Base-by-base conservation (phyloP, 2,888 invertebrate species). In the Listrodromus nycthemerus region DNA sequence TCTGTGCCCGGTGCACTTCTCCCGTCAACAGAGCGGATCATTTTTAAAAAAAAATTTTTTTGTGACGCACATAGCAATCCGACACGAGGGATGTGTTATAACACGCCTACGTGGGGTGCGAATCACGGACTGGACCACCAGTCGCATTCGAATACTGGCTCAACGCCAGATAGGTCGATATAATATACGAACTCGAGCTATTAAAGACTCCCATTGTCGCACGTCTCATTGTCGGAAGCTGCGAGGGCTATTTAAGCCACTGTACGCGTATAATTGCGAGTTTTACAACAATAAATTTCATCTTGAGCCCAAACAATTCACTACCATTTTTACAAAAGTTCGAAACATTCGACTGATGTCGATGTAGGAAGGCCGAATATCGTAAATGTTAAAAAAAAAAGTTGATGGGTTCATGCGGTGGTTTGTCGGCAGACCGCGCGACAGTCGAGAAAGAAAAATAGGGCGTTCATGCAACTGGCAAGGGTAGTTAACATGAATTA, bases 401-500 rank as follows among this genome's bases (percentile, higher is more conserved):
- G 16, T 19, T 24, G 48, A 41, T 37, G 41, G 19, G 58, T 52
- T 7, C 13, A n/a, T 81, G 81, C 41, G 75, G 81, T 81, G 33
- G 30, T 30, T 81, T 76, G 75, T 65, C 19, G 75, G 75, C 81
- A 71, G 27, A 82, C 80, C 80, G 21, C 45, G 65, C 48, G 58
- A 48, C 73, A 41, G 41, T 41, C 48, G 65, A 33, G 24, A 30
- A 70, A 77, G 83, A 85, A 85, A 85, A 86, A 86, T 82, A 80
- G 87, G 88, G 89, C 88, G 86, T 89, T 87, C 87, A 83, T 88
- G 88, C 87, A 88, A 89, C 87, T 87, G 90, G 86, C 88, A 86
- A 81, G 83, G 86, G 85, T 88, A 89, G 89, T 92, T 91, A 89
- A 75, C 82, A 82, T 91, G 91, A 93, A 87, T 92, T 91, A 92